phyloP scores from a whole-genome alignment of 2,888 invertebrate species.

The Orchesella flavescens region DNA sequence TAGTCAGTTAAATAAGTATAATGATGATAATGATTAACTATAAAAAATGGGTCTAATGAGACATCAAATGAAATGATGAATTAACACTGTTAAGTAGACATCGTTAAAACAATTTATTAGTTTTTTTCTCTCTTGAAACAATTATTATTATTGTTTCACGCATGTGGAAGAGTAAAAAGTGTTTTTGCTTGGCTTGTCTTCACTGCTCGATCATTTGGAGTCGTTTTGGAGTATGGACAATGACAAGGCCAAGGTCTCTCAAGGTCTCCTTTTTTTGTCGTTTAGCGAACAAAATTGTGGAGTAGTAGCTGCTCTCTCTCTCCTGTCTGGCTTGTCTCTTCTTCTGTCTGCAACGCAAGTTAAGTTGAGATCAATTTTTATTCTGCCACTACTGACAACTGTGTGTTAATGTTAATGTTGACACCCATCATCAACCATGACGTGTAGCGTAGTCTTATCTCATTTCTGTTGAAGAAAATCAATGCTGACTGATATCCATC shows the following conservation, averaged over 20 bases:
- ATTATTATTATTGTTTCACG: too few species aligned
- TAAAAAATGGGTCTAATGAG: too few species aligned
- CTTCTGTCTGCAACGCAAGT: neutral
- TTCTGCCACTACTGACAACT: too few species aligned
- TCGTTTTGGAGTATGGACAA: conserved; percentile 14
- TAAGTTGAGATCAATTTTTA: too few species aligned
- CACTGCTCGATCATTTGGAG: conserved; percentile 2
- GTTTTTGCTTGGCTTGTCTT: neutral
- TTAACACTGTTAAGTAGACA: conserved; percentile 8
- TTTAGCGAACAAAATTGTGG: neutral
- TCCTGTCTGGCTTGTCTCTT: neutral
- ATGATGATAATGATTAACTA: neutral
- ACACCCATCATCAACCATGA: too few species aligned
- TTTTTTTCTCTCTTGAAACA: neutral
- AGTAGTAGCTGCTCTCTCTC: neutral
- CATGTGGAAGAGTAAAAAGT: neutral
- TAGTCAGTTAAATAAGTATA: neutral
- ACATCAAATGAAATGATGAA: neutral
- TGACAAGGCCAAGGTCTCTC: conserved; percentile 58
- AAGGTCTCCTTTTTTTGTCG: conserved; percentile 43
- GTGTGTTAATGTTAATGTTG: too few species aligned
- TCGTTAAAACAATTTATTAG: conserved; percentile 17
- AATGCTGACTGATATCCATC: too few species aligned
- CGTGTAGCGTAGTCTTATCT: too few species aligned
- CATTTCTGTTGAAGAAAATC: too few species aligned